A percentile compares a stretch with the other conserved stretches of the same genome.
Evolutionary conservation across 2,797 vertebrate genomes (phyloP).

Genomic region (Gadopsis marmoratus): DNA sequence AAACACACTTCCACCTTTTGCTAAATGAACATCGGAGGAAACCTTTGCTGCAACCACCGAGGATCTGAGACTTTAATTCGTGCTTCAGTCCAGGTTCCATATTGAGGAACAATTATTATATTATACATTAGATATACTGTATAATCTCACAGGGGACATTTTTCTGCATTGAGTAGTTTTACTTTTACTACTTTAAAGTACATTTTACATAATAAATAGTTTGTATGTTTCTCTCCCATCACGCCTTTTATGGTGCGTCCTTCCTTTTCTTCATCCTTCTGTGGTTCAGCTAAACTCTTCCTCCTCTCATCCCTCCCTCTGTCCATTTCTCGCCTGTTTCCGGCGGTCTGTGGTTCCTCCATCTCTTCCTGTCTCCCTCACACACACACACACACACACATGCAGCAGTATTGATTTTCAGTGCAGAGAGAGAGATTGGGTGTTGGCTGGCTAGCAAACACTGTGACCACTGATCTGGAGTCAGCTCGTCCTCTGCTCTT

Average conservation of each 20-base stretch:
- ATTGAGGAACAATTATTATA: no score
- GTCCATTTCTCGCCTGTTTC: background rate
- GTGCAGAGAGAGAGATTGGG: constrained; percentile 10
- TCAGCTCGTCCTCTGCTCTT: background rate
- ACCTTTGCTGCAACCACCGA: no score
- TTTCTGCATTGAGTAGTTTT: no score
- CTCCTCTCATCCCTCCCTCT: background rate
- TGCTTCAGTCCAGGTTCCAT: no score
- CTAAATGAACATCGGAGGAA: no score
- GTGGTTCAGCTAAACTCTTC: background rate
- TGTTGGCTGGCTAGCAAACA: constrained; percentile 27
- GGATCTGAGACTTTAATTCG: no score
- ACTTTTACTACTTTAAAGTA: no score
- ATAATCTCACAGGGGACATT: no score
- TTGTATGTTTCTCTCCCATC: background rate
- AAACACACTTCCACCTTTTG: no score
- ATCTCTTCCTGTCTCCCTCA: constrained; percentile 32
- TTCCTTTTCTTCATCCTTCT: background rate
- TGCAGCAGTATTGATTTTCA: constrained; percentile 55
- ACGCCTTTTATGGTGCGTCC: background rate
- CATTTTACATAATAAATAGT: background rate
- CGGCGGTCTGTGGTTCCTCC: constrained; percentile 1
- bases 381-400: no score
- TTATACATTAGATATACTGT: no score
- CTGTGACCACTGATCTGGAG: background rate